Percentiles rank a stretch among this genome's conserved stretches.
phyloP scores from a whole-genome alignment of 2,113 vertebrate species.

The Petromus typicus region DNA sequence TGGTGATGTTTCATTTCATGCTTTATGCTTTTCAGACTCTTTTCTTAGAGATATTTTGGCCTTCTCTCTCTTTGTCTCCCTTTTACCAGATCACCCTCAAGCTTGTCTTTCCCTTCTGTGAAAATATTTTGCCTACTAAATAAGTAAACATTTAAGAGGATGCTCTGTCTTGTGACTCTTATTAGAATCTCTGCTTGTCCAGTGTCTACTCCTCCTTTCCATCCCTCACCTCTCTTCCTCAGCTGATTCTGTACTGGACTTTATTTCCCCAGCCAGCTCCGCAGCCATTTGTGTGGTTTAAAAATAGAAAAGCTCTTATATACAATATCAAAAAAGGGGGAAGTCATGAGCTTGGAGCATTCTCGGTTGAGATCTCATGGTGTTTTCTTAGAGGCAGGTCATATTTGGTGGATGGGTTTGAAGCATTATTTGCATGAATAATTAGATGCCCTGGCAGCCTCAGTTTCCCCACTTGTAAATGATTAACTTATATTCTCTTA shows the following conservation, averaged over 20 bases:
- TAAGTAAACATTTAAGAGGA: background rate
- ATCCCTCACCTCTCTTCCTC: background rate
- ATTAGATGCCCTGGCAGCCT: background rate
- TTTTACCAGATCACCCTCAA: too few species aligned
- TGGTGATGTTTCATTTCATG: too few species aligned
- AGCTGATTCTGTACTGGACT: background rate
- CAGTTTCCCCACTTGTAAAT: background rate
- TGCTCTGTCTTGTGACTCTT: background rate
- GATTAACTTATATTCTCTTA: background rate
- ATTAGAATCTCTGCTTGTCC: background rate
- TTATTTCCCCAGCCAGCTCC: background rate
- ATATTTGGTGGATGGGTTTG: background rate
- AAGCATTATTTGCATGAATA: background rate
- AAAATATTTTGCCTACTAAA: background rate
- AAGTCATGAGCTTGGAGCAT: background rate
- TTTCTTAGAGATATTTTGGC: background rate
- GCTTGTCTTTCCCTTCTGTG: background rate
- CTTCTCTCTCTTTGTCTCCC: background rate
- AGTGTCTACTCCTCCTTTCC: background rate
- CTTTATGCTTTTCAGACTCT: background rate
- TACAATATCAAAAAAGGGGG: background rate
- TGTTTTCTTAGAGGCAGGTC: constrained; percentile 8
- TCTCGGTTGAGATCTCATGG: background rate
- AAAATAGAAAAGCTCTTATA: background rate
- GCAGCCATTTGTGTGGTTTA: background rate